Conservation (phyloP, 37 sponge, comb jelly and placozoan species). For the Bolinopsis microptera region DNA sequence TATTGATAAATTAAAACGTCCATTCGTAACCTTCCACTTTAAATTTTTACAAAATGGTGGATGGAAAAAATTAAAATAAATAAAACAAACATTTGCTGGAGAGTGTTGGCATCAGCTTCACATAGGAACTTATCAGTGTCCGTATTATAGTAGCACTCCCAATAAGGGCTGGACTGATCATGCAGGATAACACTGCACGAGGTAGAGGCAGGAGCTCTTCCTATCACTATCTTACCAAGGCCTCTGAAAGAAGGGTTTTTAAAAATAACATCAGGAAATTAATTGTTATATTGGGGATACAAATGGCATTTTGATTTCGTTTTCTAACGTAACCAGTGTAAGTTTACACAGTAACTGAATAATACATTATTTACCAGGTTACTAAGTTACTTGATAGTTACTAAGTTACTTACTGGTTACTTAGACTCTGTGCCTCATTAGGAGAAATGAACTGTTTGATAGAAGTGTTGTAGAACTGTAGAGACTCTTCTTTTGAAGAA, state of each 20-base stretch:
- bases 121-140: conserved; percentile 8
- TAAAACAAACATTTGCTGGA: not conserved
- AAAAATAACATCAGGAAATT: too few relatives aligned
- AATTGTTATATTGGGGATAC: too few relatives aligned
- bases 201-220: not conserved
- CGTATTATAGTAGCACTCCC: conserved; percentile 26
- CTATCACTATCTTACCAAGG: not conserved
- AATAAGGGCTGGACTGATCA: not conserved
- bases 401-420: not conserved
- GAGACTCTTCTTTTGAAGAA: not conserved
- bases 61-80: too few relatives aligned
- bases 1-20: too few relatives aligned
- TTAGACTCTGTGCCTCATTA: not conserved
- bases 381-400: not conserved
- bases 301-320: too few relatives aligned
- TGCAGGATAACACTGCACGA: not conserved
- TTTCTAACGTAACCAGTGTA: too few relatives aligned
- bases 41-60: too few relatives aligned
- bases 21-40: too few relatives aligned
- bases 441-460: not conserved
- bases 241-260: conserved; percentile 9
- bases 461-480: conserved; percentile 37
- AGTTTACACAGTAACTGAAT: too few relatives aligned
- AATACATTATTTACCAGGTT: too few relatives aligned
- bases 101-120: not conserved